Base-by-base conservation (phyloP, 2,113 vertebrate genomes). In the Parotia lawesii region DNA sequence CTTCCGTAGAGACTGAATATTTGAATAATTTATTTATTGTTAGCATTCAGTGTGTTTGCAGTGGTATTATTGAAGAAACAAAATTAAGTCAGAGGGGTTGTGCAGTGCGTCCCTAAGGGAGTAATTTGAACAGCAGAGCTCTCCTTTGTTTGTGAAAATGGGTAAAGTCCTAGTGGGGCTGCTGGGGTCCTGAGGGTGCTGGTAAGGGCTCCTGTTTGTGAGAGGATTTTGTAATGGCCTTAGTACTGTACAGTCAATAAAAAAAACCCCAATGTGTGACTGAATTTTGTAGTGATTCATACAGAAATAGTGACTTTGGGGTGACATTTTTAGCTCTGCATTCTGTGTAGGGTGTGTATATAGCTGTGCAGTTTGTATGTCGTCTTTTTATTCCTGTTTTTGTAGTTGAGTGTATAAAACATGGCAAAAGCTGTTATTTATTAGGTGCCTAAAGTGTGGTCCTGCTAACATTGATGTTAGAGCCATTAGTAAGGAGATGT, bases 11-110 rank as follows among this genome's bases (percentile, higher is more conserved):
- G 87, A 73, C 56, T 7, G 15, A 87, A 62, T 91, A 88, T 93
- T 91, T 95, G 81, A 93, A 93, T 95, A 95, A 85, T 89, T 91
- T 94, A 92, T 95, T 96, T 95, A 90, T 95, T 96, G 79, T 89
- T 91, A 94, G 44, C 60, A 91, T 94, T 94, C 89, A 76, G 18
- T 70, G 44, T 91, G 51, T 95, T 95, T 90, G 81, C 78, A 91
- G 75, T 77, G 47, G 60, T 85, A 54, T 90, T 93, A 91, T 2
- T 91, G 78, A 83, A 95, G 82, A 91, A 93, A 53, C 64, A 48
- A 71, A 93, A 95, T 94, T 53, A 94, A 94, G 87, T 89, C 70
- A 19, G 75, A 93, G 47, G 81, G 33, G 27, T 62, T 91, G 44
- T 83, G n/a, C 64, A 83, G 33, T 2, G 1, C 48, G 60, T 95